Conservation (phyloP, 2,113 vertebrate genomes). For the Chaenogobius annularis region DNA sequence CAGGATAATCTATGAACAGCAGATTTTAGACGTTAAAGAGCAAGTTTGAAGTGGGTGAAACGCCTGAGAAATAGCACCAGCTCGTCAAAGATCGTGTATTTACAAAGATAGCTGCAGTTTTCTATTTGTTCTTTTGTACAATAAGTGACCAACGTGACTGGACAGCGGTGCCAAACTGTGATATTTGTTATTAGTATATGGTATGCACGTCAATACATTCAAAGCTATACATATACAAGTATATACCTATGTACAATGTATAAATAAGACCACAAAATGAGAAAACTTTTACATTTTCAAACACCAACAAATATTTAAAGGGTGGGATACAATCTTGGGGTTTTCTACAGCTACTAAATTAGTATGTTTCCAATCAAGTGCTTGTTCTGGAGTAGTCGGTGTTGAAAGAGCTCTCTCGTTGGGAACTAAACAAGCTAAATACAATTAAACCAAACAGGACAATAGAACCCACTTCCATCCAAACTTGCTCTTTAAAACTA, state of each 20-base stretch:
- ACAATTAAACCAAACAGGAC: constrained; percentile 17
- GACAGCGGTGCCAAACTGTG: constrained; percentile 33
- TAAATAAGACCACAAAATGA: constrained; percentile 78
- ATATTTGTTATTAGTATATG: constrained; percentile 51
- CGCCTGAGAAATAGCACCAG: constrained; percentile 47
- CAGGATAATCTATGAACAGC: constrained; percentile 46
- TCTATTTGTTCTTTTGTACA: constrained; percentile 41
- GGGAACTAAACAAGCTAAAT: constrained; percentile 42
- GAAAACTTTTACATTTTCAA: constrained; percentile 59
- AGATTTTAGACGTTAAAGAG: constrained; percentile 44
- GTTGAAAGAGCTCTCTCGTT: constrained; percentile 56
- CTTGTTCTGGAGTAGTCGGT: constrained; percentile 67
- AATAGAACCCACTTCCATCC: constrained; percentile 29
- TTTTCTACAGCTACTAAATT: constrained; percentile 38
- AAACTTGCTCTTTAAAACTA: constrained; percentile 69
- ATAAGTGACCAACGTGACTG: constrained; percentile 21
- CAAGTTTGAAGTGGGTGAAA: constrained; percentile 67
- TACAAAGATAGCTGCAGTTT: constrained; percentile 61
- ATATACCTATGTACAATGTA: constrained; percentile 74
- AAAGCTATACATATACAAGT: constrained; percentile 70
- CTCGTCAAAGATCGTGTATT: constrained; percentile 50
- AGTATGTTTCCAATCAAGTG: constrained; percentile 53
- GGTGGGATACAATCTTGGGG: constrained; percentile 25
- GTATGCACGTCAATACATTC: constrained; percentile 67
- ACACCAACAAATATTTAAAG: constrained; percentile 35